A percentile compares a stretch with the other conserved stretches of the same genome.
phyloP scores from a whole-genome alignment of 2,888 invertebrate genomes.

The Pachydiplax longipennis region DNA sequence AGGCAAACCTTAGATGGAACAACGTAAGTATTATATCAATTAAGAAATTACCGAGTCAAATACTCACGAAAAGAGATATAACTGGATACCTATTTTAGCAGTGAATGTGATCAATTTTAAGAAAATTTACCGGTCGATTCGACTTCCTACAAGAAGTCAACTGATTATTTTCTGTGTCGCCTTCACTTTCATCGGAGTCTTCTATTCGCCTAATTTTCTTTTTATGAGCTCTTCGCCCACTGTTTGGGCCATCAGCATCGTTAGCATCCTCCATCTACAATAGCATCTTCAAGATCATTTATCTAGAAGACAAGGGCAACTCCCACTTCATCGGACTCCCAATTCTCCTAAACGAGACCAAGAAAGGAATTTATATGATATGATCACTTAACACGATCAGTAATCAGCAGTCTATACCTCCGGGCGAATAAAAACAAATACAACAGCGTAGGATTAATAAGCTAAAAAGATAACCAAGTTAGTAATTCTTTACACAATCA shows the following conservation, averaged over 20 bases:
- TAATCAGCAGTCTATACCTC: neutral
- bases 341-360: conserved; percentile 2
- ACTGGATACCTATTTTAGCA: too few species aligned
- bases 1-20: too few species aligned
- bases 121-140: neutral
- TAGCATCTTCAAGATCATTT: conserved; percentile 22
- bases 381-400: neutral
- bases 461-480: neutral
- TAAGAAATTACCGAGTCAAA: too few species aligned
- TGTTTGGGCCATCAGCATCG: conserved; percentile 31
- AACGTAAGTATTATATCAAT: too few species aligned
- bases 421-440: neutral
- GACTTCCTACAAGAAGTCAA: conserved; percentile 3
- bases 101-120: neutral
- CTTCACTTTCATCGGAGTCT: conserved; percentile 16
- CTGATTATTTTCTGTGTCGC: neutral
- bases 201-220: conserved; percentile 24
- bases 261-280: conserved; percentile 32
- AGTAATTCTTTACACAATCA: neutral
- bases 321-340: neutral
- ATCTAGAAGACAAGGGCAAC: neutral
- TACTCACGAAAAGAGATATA: too few species aligned
- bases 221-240: conserved; percentile 31
- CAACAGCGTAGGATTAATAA: neutral
- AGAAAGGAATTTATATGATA: neutral